Conservation (phyloP, 2,113 vertebrate genomes). For the Pelobates fuscus region DNA sequence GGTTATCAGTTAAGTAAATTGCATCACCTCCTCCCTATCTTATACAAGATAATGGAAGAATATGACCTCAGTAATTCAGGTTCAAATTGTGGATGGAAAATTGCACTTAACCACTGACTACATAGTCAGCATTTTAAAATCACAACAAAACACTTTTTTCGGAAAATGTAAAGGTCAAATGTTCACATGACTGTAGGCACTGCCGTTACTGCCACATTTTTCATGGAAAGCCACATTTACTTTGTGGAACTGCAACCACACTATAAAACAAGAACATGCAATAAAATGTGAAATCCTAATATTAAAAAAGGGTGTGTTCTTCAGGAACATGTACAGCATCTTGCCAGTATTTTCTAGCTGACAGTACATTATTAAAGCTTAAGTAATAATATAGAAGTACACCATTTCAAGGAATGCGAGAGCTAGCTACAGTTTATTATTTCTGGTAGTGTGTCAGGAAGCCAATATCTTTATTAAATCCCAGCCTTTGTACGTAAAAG, state of each 20-base stretch:
- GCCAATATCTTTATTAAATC: slow-evolving; percentile 55
- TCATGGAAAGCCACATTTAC: slow-evolving; percentile 24
- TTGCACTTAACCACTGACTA: no score
- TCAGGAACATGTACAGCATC: slow-evolving; percentile 16
- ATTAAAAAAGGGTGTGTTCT: slow-evolving; percentile 24
- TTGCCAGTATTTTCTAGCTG: slow-evolving; percentile 45
- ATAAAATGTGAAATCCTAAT: slow-evolving; percentile 21
- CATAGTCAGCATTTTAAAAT: no score
- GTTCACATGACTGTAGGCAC: slow-evolving; percentile 9
- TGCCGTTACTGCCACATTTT: slow-evolving; percentile 1
- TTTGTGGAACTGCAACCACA: slow-evolving; percentile 36
- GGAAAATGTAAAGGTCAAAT: neutral
- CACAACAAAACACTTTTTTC: no score
- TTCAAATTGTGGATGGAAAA: no score
- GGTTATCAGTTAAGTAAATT: no score
- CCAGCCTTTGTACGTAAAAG: slow-evolving; percentile 52
- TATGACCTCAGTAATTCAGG: no score
- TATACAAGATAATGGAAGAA: no score
- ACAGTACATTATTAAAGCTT: slow-evolving; percentile 44
- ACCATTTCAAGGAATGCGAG: slow-evolving; percentile 47
- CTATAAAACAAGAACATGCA: slow-evolving; percentile 40
- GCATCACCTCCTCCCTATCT: no score
- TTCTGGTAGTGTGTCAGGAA: slow-evolving; percentile 55
- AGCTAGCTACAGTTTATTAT: slow-evolving; percentile 47
- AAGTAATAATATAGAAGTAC: slow-evolving; percentile 35